Base-by-base conservation (phyloP, 1,140 invertebrate genomes). In the Euwallacea similis region DNA sequence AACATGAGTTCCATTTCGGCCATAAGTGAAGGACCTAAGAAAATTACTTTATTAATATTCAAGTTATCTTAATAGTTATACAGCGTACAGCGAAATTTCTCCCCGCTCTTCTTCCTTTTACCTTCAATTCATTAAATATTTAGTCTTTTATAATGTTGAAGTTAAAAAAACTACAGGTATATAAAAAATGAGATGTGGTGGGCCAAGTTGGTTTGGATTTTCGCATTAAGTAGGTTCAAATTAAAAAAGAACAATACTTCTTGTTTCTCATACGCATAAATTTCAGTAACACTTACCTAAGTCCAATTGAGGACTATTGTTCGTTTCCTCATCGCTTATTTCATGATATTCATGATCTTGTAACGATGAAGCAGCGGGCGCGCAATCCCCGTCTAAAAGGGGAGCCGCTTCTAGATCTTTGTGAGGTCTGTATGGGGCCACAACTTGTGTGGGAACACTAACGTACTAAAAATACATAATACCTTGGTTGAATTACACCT, bases 1-100 rank as follows among this genome's bases (percentile, higher is more conserved):
- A 98, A 93, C 83, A 98, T 94, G 66, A 95, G 92, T 79, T 98
- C 95, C 88, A 98, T 96, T 84, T 98, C 96, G 79, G 97, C 96
- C 77, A 98, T 85, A 44, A 98, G 84, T 72, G 95, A 98, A 2
- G 21, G 21, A 33, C 21, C 21, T 33, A 33, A 33, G 1, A 33
- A 33, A 33, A 4, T 33, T 33, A 33, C 21, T 33, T 33, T 33
- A 4, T 33, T 33, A 33, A 33, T 33, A 33, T 33, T 2, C 21
- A 4, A 4, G 1, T 33, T 33, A 4, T 33, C 21, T 33, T 4
- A 33, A 33, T 33, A 33, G 21, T 33, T 33, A 2, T 33, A 33
- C 21, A 33, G 21, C 21, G 21, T 2, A 33, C 21, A 33, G 21
- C 4, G 21, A 33, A 33, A 4, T 33, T 33, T 2, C 4, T 4